Conservation (phyloP, 2,888 invertebrate genomes). For the Acleris sparsana region DNA sequence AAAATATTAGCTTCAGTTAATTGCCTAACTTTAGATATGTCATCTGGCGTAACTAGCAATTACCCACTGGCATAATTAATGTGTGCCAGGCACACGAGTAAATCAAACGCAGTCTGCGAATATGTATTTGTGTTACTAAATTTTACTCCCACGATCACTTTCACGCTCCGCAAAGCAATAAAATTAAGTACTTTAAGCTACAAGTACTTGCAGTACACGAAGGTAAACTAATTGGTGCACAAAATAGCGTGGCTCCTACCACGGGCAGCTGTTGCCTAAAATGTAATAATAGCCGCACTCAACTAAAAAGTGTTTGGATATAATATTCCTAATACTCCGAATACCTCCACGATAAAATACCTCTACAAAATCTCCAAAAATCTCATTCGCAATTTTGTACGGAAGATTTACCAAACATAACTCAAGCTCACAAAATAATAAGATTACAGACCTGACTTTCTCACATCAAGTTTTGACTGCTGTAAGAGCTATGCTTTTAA, state of each 20-base stretch:
- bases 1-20: slow-evolving; percentile 63
- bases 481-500: neutral
- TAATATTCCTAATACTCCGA: neutral
- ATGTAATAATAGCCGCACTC: neutral
- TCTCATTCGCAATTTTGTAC: neutral
- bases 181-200: slow-evolving; percentile 24
- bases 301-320: neutral
- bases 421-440: neutral
- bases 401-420: neutral
- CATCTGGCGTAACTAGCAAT: slow-evolving; percentile 56
- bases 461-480: neutral
- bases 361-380: neutral
- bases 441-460: slow-evolving; percentile 2
- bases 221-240: slow-evolving; percentile 31
- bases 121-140: slow-evolving; percentile 20
- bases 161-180: slow-evolving; percentile 17
- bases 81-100: slow-evolving; percentile 33
- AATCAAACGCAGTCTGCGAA: slow-evolving; percentile 17
- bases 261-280: slow-evolving; percentile 8
- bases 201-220: slow-evolving; percentile 21
- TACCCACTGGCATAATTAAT: slow-evolving; percentile 47
- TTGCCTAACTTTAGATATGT: slow-evolving; percentile 58
- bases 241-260: slow-evolving; percentile 17
- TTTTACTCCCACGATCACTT: slow-evolving; percentile 18
- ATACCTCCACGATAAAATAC: neutral